Conservation (phyloP, 1,140 invertebrate species). For the Drosophila rufa region DNA sequence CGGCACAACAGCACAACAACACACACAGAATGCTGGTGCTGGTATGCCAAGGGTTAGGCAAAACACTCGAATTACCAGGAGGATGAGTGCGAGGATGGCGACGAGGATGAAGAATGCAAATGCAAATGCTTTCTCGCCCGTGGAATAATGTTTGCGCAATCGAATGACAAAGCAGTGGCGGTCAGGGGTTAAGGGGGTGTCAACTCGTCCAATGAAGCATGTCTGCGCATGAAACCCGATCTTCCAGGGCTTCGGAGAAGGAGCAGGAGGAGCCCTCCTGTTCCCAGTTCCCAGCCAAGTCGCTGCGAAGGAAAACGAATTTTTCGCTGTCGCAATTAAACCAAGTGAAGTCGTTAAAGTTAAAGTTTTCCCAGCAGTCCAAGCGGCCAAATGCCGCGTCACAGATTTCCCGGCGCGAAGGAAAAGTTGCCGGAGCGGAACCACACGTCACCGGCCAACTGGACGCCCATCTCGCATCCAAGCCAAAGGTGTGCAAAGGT, state of each 20-base stretch:
- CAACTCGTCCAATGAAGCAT: slow-evolving; percentile 67
- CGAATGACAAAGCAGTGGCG: slow-evolving; percentile 66
- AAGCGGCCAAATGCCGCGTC: slow-evolving; percentile 73
- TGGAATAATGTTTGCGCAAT: slow-evolving; percentile 76
- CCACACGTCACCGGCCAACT: slow-evolving; percentile 77
- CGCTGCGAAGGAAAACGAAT: slow-evolving; percentile 68
- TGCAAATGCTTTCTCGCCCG: slow-evolving; percentile 57
- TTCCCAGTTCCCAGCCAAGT: slow-evolving; percentile 74
- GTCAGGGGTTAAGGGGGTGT: slow-evolving; percentile 4
- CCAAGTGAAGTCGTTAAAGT: slow-evolving; percentile 61
- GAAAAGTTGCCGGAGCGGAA: slow-evolving; percentile 69
- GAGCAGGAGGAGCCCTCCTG: neutral
- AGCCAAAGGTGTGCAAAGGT: slow-evolving; percentile 46
- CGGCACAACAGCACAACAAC: slow-evolving; percentile 31
- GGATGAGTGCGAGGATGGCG: slow-evolving; percentile 10
- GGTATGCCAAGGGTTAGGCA: slow-evolving; percentile 60
- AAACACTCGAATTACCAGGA: slow-evolving; percentile 66
- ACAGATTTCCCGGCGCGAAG: slow-evolving; percentile 67
- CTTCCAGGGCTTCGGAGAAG: neutral
- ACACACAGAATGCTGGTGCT: slow-evolving; percentile 41
- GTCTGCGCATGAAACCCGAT: slow-evolving; percentile 72
- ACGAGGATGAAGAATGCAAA: slow-evolving; percentile 48
- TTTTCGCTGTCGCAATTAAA: slow-evolving; percentile 77
- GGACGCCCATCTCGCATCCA: slow-evolving; percentile 43
- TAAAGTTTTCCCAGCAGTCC: slow-evolving; percentile 63